Evolutionary conservation across 2,113 vertebrate species (phyloP).

Genomic region (Myxocyprinus asiaticus): DNA sequence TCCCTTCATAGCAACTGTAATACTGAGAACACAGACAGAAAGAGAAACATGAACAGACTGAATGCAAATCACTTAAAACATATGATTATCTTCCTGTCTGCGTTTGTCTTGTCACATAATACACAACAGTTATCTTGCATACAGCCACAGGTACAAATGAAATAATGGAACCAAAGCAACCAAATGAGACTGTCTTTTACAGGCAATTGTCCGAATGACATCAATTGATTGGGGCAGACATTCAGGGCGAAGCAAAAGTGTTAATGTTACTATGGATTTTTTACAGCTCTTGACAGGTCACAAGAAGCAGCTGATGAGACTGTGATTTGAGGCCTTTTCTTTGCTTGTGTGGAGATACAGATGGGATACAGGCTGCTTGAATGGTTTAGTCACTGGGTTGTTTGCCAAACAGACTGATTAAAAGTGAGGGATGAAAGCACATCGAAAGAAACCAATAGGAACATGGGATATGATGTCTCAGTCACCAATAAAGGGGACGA

Average conservation of each 20-base stretch:
- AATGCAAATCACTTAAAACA: background rate
- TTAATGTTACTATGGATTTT: background rate
- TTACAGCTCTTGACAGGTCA: background rate
- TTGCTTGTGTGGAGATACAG: background rate
- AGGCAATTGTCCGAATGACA: background rate
- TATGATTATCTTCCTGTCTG: background rate
- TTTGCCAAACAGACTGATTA: background rate
- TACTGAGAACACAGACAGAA: slow-evolving; percentile 68
- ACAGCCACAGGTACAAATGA: background rate
- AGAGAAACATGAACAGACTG: background rate
- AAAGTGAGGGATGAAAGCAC: background rate
- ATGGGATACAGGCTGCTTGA: background rate
- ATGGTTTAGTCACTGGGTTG: background rate
- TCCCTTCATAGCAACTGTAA: slow-evolving; percentile 84
- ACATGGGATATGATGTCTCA: background rate
- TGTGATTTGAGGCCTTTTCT: background rate
- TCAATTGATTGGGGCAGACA: background rate
- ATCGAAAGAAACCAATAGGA: background rate
- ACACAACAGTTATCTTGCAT: background rate
- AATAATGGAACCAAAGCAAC: no score
- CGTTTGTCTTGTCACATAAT: background rate
- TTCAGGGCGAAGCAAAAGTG: background rate
- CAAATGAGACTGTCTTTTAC: background rate
- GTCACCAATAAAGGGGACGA: background rate
- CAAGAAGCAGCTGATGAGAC: no score